Evolutionary conservation across 2,888 invertebrate genomes (phyloP).

Genomic region (Sphecodes monilicornis): DNA sequence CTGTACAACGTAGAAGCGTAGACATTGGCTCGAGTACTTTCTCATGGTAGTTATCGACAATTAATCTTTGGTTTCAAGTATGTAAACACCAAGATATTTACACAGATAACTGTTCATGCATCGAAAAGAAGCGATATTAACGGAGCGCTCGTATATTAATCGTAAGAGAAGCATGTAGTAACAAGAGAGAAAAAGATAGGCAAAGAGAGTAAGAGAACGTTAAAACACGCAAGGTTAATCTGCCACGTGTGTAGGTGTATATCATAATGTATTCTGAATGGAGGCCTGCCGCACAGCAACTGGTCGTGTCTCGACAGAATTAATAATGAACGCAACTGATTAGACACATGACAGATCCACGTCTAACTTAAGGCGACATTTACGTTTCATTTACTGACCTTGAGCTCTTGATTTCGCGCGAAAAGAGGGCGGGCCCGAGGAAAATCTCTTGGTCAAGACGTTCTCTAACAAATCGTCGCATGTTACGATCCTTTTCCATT

Average conservation of each 20-base stretch:
- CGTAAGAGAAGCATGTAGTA: not conserved
- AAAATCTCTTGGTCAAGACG: conserved; percentile 38
- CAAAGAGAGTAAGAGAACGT: not conserved
- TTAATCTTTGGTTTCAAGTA: not conserved
- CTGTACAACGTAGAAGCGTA: not conserved
- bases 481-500: not conserved
- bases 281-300: conserved; percentile 62
- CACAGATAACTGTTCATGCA: conserved; percentile 15
- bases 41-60: not conserved
- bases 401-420: conserved; percentile 69
- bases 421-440: conserved; percentile 54
- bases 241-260: conserved; percentile 59
- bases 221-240: conserved; percentile 32
- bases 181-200: not conserved
- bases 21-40: not conserved
- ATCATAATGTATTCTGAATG: conserved; percentile 34
- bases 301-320: conserved; percentile 52
- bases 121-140: conserved; percentile 19
- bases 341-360: conserved; percentile 68
- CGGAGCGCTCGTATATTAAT: not conserved
- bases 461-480: not conserved
- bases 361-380: conserved; percentile 66
- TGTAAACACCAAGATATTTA: not conserved
- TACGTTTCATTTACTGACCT: conserved; percentile 71
- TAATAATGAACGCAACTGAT: conserved; percentile 63